phyloP scores from a whole-genome alignment of 2,888 invertebrate genomes.

The Oligia fasciuncula region DNA sequence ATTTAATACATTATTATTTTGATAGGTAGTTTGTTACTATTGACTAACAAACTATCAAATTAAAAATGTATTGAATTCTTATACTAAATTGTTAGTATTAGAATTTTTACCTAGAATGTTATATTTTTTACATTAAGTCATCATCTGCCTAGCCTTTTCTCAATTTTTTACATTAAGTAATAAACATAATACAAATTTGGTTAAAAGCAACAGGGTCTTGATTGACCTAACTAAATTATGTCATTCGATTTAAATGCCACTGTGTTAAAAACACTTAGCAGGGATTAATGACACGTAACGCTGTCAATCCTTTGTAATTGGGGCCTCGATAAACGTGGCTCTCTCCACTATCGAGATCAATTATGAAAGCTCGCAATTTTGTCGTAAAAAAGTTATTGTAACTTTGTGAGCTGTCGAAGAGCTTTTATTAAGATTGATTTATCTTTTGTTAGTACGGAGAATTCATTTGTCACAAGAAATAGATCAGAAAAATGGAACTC shows the following conservation, averaged over 20 bases:
- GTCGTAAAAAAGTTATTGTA: conserved; percentile 38
- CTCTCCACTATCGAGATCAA: conserved; percentile 36
- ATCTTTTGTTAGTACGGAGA: conserved; percentile 1
- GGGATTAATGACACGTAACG: conserved; percentile 20
- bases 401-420: conserved; percentile 18
- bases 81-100: no score
- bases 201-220: neutral
- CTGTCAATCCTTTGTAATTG: conserved; percentile 32
- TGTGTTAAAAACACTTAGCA: conserved; percentile 29
- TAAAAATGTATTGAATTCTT: no score
- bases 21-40: no score
- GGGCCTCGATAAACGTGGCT: conserved; percentile 3
- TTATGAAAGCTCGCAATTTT: conserved; percentile 26
- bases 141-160: no score
- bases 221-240: conserved; percentile 1
- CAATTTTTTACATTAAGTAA: no score
- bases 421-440: conserved; percentile 49
- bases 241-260: conserved; percentile 1
- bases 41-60: no score
- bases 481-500: neutral
- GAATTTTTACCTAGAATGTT: no score
- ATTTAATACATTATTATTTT: neutral
- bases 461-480: conserved; percentile 9
- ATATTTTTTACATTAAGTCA: no score
- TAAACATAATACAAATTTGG: neutral